phyloP scores from a whole-genome alignment of 2,797 vertebrate species.

The Catharus ustulatus region DNA sequence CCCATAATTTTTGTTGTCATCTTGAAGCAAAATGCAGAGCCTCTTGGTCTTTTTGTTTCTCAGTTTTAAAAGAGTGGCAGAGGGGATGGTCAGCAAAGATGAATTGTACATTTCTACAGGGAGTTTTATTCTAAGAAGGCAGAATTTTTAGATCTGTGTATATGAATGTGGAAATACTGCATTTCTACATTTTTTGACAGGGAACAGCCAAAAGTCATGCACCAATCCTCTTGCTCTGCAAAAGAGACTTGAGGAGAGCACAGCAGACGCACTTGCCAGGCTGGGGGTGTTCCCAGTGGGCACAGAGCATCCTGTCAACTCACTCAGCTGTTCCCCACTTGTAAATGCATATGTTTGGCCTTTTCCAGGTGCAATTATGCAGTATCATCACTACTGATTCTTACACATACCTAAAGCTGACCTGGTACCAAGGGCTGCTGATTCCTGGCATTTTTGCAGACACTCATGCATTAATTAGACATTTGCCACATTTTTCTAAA shows the following conservation, averaged over 20 bases:
- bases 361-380: not conserved
- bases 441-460: not conserved
- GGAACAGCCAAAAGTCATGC: not conserved
- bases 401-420: not conserved
- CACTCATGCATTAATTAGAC: not conserved
- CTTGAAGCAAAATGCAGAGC: not conserved
- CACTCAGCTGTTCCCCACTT: not conserved
- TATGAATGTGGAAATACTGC: not conserved
- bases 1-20: not conserved
- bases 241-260: not conserved
- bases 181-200: not conserved
- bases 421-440: not conserved
- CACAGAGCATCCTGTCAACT: not conserved
- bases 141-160: not conserved
- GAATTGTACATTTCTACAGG: not conserved
- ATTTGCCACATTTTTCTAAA: not conserved
- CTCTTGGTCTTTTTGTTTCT: not conserved
- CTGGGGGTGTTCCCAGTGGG: not conserved
- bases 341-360: not conserved
- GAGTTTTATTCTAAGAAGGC: not conserved
- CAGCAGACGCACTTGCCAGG: rapidly evolving
- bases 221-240: not conserved
- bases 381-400: not conserved
- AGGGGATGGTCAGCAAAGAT: not conserved
- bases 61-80: not conserved